A percentile compares a stretch with the other conserved stretches of the same genome.
Evolutionary conservation across 2,797 vertebrate species (phyloP).

Genomic region (Antennarius maculatus): DNA sequence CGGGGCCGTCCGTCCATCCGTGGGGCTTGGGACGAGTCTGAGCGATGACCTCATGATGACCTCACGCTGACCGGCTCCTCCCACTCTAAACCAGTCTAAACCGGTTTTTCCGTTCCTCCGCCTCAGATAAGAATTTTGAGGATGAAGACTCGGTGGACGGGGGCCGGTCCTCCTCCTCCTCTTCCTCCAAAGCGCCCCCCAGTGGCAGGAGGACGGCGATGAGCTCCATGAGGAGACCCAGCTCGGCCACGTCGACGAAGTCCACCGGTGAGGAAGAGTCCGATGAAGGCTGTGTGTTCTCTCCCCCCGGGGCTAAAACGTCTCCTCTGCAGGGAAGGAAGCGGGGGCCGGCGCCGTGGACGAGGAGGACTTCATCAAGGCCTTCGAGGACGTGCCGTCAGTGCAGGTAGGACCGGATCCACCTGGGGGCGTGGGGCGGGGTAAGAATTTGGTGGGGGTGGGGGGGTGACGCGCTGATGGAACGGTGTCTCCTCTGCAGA

Average conservation of each 20-base stretch:
- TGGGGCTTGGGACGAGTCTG: neutral
- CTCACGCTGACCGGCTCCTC: neutral
- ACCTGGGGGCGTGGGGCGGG: too few relatives aligned
- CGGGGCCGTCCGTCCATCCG: slow-evolving; percentile 20
- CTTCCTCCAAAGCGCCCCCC: slow-evolving; percentile 90
- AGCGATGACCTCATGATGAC: slow-evolving; percentile 13
- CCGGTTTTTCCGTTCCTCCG: neutral
- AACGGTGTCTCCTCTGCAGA: slow-evolving; percentile 72
- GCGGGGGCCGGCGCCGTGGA: slow-evolving; percentile 93
- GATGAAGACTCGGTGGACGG: slow-evolving; percentile 98
- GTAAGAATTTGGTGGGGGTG: too few relatives aligned
- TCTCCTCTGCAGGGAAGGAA: slow-evolving; percentile 83
- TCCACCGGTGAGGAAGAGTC: slow-evolving; percentile 80
- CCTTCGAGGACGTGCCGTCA: slow-evolving; percentile 93
- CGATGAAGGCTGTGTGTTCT: too few relatives aligned
- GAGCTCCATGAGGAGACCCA: slow-evolving; percentile 87
- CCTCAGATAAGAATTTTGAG: slow-evolving; percentile 96
- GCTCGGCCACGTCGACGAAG: slow-evolving; percentile 84
- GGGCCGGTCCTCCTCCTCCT: slow-evolving; percentile 94
- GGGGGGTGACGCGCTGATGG: too few relatives aligned
- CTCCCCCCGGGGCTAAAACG: too few relatives aligned
- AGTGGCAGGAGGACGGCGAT: slow-evolving; percentile 85
- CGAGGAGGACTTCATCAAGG: slow-evolving; percentile 96
- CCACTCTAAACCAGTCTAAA: neutral
- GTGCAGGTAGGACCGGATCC: slow-evolving; percentile 81